Conservation (phyloP, 2,888 invertebrate species). For the Ptilodon capucinus region DNA sequence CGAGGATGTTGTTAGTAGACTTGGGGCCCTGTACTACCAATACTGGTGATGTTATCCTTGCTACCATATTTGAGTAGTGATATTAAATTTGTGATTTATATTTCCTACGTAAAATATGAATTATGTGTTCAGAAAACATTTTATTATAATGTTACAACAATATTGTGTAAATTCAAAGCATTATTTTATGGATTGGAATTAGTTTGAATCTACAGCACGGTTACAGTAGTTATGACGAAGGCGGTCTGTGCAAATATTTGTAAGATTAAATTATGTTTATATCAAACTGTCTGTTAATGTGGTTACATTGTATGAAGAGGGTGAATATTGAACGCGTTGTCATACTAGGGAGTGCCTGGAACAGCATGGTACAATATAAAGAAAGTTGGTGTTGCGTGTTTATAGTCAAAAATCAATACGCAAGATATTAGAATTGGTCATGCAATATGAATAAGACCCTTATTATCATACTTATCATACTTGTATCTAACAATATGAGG, state of each 20-base stretch:
- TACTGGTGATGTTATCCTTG: constrained; percentile 1
- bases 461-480: too few relatives aligned
- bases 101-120: not conserved
- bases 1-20: too few relatives aligned
- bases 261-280: constrained; percentile 38
- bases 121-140: not conserved
- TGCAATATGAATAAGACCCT: not conserved
- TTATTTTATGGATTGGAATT: constrained; percentile 17
- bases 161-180: constrained; percentile 10
- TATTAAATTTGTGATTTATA: not conserved
- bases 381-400: constrained; percentile 11
- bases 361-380: constrained; percentile 31
- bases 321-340: constrained; percentile 38
- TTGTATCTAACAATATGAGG: too few relatives aligned
- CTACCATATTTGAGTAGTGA: not conserved
- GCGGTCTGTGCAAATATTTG: constrained; percentile 28
- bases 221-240: constrained; percentile 9
- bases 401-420: constrained; percentile 12
- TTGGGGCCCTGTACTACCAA: too few relatives aligned
- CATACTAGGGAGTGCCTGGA: constrained; percentile 28
- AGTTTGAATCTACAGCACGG: constrained; percentile 17
- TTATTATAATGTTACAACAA: not conserved
- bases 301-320: constrained; percentile 11
- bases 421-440: not conserved
- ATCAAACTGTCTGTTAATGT: constrained; percentile 20